A percentile compares a stretch with the other conserved stretches of the same genome.
Evolutionary conservation across 2,797 vertebrate species (phyloP).

Genomic region (Labroides dimidiatus): DNA sequence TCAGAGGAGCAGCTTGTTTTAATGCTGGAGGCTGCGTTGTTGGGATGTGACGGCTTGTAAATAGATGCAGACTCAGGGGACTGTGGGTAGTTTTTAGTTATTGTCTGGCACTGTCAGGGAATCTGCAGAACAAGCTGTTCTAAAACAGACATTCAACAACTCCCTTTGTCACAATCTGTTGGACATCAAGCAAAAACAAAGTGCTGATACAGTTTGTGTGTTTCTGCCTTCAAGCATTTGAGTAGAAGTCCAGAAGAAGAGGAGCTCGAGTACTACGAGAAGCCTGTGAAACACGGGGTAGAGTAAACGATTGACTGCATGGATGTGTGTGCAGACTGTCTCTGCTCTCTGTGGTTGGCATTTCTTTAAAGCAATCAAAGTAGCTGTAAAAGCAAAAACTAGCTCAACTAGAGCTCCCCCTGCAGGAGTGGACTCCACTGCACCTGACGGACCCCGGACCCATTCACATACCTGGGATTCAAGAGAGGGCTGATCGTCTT

Average conservation of each 20-base stretch:
- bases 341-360: constrained; percentile 7
- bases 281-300: constrained; percentile 62
- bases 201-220: constrained; percentile 31
- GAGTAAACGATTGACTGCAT: constrained; percentile 66
- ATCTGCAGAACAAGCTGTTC: constrained; percentile 6
- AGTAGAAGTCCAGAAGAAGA: constrained; percentile 61
- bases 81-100: constrained; percentile 16
- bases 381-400: constrained; percentile 2
- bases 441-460: constrained; percentile 61
- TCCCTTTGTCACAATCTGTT: neutral
- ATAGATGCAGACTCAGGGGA: constrained; percentile 33
- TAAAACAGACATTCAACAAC: neutral
- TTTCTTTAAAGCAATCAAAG: constrained; percentile 1
- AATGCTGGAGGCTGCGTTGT: constrained; percentile 38
- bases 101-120: constrained; percentile 12
- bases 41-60: constrained; percentile 30
- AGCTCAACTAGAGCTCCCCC: constrained; percentile 57
- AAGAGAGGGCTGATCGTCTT: constrained; percentile 79
- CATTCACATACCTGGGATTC: constrained; percentile 77
- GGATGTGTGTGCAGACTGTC: constrained; percentile 18
- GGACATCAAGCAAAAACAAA: constrained; percentile 9
- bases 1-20: constrained; percentile 50
- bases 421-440: constrained; percentile 69
- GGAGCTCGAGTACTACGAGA: constrained; percentile 66
- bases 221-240: constrained; percentile 64